Evolutionary conservation across 2,888 invertebrate genomes (phyloP), one percentile per base, ranked within the genome.

Genomic region (Caenorhabditis sulstoni): DNA sequence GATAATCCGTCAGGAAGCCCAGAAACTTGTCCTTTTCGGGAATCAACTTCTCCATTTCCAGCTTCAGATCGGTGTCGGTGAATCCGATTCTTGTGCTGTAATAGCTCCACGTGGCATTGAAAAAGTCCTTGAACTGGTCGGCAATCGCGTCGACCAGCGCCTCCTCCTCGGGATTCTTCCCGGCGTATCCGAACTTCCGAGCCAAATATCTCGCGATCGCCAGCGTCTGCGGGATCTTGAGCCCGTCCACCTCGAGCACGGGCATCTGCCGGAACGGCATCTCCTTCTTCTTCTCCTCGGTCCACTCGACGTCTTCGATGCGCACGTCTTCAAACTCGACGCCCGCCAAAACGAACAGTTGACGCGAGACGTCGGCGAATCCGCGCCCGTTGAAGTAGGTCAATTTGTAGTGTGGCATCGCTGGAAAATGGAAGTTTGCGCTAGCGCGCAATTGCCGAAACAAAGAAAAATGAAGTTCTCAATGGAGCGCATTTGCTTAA

Each of bases 131-230:
- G 29, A 61, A 71, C 23, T 65, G 78, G 23, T 78, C 78, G 18
- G 66, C 78, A 47, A 70, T 55, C 0, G 78, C 78, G 20, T 78
- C 78, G 11, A 61, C 78, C 70, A 65, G 59, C 29, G 78, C 78
- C 50, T 78, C 53, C 35, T 78, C 78, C 23, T 65, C 61, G 1
- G 53, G 53, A 22, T 59, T 71, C 45, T 66, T 65, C 14, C 78
- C 78, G 37, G 70, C 78, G 47, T 47, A 70, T 37, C 78, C 78
- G 22, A 66, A 75, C 29, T 75, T 67, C 18, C 53, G 67, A 23
- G 75, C 66, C n/a, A 75, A 52, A 22, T 62, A 75, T 41, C 75
- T 44, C 47, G 23, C 23, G 22, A 75, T 75, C 0, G 75, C 66
- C 7, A 55, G 20, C 8, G 75, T 67, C 22, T 75, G 29, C 37